These are phyloP conservation scores for Athrips mouffetella DNA, from an alignment of 2,888 invertebrate species.

Conservation along the genomic window DNA sequence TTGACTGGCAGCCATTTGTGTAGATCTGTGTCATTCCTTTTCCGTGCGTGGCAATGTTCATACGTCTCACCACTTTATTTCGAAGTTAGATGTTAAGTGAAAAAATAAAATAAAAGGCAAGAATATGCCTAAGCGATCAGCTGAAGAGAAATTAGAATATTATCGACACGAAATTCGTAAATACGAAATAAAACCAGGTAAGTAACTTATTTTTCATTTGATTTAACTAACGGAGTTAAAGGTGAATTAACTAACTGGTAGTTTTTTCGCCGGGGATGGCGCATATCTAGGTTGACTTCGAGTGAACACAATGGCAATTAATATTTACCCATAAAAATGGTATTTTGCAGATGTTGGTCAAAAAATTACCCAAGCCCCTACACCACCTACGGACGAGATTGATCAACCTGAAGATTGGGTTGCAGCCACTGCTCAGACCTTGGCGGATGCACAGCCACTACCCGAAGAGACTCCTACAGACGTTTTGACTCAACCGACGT, in stretches of 20 bases:
- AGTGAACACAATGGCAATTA: not conserved
- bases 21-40: constrained; percentile 13
- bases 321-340: not conserved
- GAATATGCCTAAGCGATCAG: not conserved
- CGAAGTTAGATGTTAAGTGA: too few relatives aligned
- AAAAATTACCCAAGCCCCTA: not conserved
- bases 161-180: not conserved
- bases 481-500: not conserved
- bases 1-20: not conserved
- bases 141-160: not conserved
- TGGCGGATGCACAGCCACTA: not conserved
- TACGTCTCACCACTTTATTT: constrained; percentile 2
- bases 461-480: not conserved
- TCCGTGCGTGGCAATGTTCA: constrained; percentile 8
- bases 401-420: too few relatives aligned
- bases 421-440: too few relatives aligned
- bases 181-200: constrained; percentile 1
- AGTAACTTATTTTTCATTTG: not conserved
- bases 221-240: not conserved
- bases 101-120: not conserved
- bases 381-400: not conserved
- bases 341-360: not conserved
- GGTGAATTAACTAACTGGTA: not conserved
- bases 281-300: not conserved
- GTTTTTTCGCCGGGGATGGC: not conserved